Conservation (phyloP, 2,113 vertebrate species). For the Micromys minutus region DNA sequence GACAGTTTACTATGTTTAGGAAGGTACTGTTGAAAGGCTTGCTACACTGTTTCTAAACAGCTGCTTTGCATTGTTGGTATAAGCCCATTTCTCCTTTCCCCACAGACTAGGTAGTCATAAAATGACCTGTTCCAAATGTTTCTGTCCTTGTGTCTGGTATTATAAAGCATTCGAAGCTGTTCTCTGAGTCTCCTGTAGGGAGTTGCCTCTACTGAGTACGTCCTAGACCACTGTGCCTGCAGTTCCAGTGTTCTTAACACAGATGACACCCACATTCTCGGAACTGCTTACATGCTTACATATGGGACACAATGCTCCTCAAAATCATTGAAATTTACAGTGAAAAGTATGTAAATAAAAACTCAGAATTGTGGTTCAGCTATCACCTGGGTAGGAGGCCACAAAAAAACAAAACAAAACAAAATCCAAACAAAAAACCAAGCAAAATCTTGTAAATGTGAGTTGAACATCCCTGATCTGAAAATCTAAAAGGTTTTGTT, state of each 20-base stretch:
- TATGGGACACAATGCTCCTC: slow-evolving; percentile 10
- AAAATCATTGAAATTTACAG: slow-evolving; percentile 51
- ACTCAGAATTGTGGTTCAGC: slow-evolving; percentile 7
- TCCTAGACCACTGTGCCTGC: slow-evolving; percentile 42
- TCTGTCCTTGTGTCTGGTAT: slow-evolving; percentile 35
- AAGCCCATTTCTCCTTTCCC: slow-evolving; percentile 16
- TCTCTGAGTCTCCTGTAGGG: slow-evolving; percentile 65
- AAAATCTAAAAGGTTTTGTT: not conserved
- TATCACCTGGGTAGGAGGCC: not conserved
- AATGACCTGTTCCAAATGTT: slow-evolving; percentile 17
- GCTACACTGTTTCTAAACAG: not conserved
- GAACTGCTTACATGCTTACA: slow-evolving; percentile 36
- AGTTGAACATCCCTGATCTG: not conserved
- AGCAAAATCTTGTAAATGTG: not conserved
- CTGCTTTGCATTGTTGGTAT: slow-evolving; percentile 22
- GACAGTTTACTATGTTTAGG: not conserved
- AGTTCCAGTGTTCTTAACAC: slow-evolving; percentile 74
- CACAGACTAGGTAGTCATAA: not conserved
- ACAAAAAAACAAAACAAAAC: not conserved
- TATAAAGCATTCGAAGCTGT: slow-evolving; percentile 43
- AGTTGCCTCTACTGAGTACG: slow-evolving; percentile 72
- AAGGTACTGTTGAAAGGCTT: slow-evolving; percentile 29
- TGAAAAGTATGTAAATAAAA: slow-evolving; percentile 52
- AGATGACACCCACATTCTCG: not conserved
- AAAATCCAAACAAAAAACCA: not conserved